A percentile compares a stretch with the other conserved stretches of the same genome.
Evolutionary conservation across 2,888 invertebrate species (phyloP).

Genomic region (Atherix ibis): DNA sequence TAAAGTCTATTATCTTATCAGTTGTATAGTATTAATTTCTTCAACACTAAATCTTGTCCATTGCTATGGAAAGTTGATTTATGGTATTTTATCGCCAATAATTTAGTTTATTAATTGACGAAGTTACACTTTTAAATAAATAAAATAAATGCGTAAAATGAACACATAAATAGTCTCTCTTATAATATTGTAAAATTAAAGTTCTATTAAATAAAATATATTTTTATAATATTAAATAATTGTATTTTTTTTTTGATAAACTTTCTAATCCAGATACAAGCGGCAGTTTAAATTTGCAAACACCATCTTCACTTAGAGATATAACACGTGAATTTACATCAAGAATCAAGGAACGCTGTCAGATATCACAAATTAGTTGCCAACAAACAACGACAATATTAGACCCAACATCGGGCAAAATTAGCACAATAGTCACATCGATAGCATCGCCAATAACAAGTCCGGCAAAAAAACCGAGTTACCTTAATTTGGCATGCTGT

Average conservation of each 20-base stretch:
- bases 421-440: conserved; percentile 25
- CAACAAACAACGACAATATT: conserved; percentile 19
- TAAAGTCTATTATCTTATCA: too few relatives aligned
- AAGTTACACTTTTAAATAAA: too few relatives aligned
- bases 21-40: too few relatives aligned
- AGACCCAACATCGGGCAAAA: conserved; percentile 21
- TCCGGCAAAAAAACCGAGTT: conserved; percentile 61
- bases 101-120: too few relatives aligned
- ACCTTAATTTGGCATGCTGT: conserved; percentile 75
- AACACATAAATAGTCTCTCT: too few relatives aligned
- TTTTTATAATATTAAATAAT: conserved; percentile 1
- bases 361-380: conserved; percentile 15
- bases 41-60: too few relatives aligned
- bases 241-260: background rate
- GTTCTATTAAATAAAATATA: background rate
- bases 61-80: too few relatives aligned
- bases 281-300: conserved; percentile 44
- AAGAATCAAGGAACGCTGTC: conserved; percentile 39
- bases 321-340: conserved; percentile 44
- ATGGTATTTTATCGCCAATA: too few relatives aligned
- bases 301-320: conserved; percentile 39
- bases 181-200: too few relatives aligned
- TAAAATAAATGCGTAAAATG: too few relatives aligned
- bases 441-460: conserved; percentile 7
- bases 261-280: conserved; percentile 35